A percentile compares a stretch with the other conserved stretches of the same genome.
These are phyloP conservation scores for Gryllus longicercus DNA, from an alignment of 2,888 invertebrate genomes.

Conservation along the genomic window DNA sequence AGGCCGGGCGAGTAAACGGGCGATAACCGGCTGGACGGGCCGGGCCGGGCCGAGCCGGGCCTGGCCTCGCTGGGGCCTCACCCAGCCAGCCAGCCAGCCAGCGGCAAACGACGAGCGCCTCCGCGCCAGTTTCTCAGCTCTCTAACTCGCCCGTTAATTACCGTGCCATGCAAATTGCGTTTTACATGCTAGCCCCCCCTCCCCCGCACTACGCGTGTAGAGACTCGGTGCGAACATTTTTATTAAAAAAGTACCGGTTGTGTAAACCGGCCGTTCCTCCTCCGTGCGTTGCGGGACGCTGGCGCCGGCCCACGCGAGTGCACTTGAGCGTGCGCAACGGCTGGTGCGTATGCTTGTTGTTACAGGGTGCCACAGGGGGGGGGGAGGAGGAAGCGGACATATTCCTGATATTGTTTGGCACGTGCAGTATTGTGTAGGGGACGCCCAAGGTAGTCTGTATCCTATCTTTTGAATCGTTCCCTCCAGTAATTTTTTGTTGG, in stretches of 20 bases:
- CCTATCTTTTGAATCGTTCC: no score
- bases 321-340: background rate
- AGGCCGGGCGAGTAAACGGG: background rate
- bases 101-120: background rate
- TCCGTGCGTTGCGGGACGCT: background rate
- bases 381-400: no score
- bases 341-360: no score
- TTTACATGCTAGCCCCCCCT: background rate
- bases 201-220: background rate
- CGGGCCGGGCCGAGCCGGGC: background rate
- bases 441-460: no score
- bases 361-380: no score
- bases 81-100: no score
- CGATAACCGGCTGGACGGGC: constrained; percentile 7
- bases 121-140: background rate
- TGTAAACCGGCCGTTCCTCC: background rate
- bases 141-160: background rate
- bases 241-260: background rate
- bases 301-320: background rate
- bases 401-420: no score
- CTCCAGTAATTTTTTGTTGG: no score
- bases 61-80: no score
- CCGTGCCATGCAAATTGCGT: background rate
- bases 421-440: no score
- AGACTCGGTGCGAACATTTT: background rate